These are phyloP conservation scores for Oreonectes daqikongensis DNA, from an alignment of 2,797 vertebrate species.

Conservation along the genomic window DNA sequence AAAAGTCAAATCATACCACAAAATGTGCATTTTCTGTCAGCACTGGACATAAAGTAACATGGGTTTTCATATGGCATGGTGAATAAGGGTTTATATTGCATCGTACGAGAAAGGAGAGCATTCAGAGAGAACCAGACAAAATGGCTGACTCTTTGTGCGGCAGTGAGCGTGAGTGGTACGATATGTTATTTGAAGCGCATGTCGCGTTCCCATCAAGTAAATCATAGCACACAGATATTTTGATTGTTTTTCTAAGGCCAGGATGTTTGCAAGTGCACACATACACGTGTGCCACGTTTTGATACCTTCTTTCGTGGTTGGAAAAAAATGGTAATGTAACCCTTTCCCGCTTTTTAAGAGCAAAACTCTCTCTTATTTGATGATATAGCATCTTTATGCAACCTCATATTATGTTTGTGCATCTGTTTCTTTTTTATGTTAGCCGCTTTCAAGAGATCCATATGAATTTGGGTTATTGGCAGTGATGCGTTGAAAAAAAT, in stretches of 20 bases:
- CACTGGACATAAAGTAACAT: not conserved
- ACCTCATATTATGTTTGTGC: not conserved
- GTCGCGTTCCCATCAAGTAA: slow-evolving; percentile 22
- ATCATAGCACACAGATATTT: slow-evolving; percentile 40
- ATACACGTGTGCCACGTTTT: slow-evolving; percentile 36
- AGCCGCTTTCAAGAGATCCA: not conserved
- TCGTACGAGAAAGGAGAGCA: not conserved
- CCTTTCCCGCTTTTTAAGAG: slow-evolving; percentile 29
- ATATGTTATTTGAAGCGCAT: slow-evolving; percentile 38
- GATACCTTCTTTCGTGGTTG: slow-evolving; percentile 33
- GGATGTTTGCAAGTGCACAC: slow-evolving; percentile 30
- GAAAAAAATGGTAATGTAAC: slow-evolving; percentile 30
- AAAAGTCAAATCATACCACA: slow-evolving; percentile 6
- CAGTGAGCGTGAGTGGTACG: slow-evolving; percentile 60
- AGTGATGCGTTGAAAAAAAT: slow-evolving; percentile 8
- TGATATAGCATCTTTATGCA: slow-evolving; percentile 6
- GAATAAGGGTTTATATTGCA: slow-evolving; percentile 23
- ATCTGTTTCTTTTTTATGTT: slow-evolving; percentile 2
- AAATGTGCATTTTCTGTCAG: slow-evolving; percentile 27
- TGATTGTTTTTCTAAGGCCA: slow-evolving; percentile 18
- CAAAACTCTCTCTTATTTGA: slow-evolving; percentile 32
- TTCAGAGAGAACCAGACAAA: slow-evolving; percentile 70
- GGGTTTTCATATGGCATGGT: slow-evolving; percentile 12
- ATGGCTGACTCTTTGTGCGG: slow-evolving; percentile 72
- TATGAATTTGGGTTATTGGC: slow-evolving; percentile 1